phyloP scores from a whole-genome alignment of 2,113 vertebrate species.

The Lasiurus borealis region DNA sequence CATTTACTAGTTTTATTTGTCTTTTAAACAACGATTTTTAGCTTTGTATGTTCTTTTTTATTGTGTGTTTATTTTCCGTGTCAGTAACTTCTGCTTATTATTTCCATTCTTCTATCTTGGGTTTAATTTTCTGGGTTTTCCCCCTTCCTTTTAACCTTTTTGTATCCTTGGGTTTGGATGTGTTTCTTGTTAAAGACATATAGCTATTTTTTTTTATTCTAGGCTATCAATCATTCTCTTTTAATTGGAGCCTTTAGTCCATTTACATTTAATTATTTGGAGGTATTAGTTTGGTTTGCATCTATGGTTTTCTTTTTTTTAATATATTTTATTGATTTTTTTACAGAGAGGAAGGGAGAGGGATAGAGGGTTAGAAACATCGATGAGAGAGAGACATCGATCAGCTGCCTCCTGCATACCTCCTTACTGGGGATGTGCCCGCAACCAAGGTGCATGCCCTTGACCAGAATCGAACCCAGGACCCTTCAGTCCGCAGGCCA shows the following conservation, averaged over 20 bases:
- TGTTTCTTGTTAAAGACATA: constrained; percentile 52
- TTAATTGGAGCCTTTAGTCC: constrained; percentile 29
- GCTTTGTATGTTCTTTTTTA: constrained; percentile 21
- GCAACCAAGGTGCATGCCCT: too few relatives aligned
- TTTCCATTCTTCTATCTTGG: background rate
- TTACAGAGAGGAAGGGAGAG: background rate
- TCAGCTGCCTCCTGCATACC: too few relatives aligned
- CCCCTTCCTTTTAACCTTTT: constrained; percentile 19
- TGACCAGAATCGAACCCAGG: too few relatives aligned
- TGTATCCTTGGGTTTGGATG: constrained; percentile 4
- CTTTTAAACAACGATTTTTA: constrained; percentile 21
- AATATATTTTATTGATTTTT: background rate
- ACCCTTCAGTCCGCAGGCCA: too few relatives aligned
- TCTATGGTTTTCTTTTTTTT: background rate
- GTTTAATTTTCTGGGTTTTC: constrained; percentile 46
- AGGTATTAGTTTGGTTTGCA: constrained; percentile 31
- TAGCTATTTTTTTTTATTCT: constrained; percentile 9
- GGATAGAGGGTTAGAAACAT: too few relatives aligned
- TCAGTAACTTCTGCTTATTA: constrained; percentile 34
- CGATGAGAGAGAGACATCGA: too few relatives aligned
- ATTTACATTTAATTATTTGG: constrained; percentile 49
- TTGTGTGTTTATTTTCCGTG: constrained; percentile 14
- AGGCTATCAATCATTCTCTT: background rate
- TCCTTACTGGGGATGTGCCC: too few relatives aligned
- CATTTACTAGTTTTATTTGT: constrained; percentile 24